These are phyloP conservation scores for Passerina amoena DNA, from an alignment of 2,113 vertebrate species.

Conservation along the genomic window DNA sequence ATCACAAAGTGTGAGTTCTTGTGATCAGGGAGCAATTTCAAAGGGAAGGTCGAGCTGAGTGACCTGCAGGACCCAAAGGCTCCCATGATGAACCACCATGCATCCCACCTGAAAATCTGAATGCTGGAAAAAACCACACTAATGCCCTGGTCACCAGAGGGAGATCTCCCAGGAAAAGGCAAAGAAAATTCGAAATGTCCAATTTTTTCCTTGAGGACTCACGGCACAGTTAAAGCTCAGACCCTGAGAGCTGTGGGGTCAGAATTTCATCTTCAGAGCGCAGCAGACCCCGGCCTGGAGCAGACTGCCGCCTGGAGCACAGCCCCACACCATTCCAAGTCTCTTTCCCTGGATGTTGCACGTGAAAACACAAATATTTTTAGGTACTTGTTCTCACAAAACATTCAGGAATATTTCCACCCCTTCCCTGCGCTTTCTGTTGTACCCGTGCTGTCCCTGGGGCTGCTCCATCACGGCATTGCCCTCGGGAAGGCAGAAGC, in stretches of 20 bases:
- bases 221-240: neutral
- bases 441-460: neutral
- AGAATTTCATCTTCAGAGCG: neutral
- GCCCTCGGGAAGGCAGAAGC: neutral
- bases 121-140: neutral
- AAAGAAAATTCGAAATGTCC: neutral
- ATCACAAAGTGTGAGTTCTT: neutral
- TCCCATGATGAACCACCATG: fast-evolving
- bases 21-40: neutral
- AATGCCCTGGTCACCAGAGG: neutral
- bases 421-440: neutral
- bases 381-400: neutral
- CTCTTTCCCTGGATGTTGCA: neutral
- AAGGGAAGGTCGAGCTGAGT: neutral
- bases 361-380: neutral
- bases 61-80: neutral
- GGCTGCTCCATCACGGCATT: fast-evolving
- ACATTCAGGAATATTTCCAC: neutral
- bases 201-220: neutral
- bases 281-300: neutral
- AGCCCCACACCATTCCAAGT: fast-evolving
- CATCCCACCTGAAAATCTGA: neutral
- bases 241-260: no score
- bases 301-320: neutral
- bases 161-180: neutral